phyloP scores from a whole-genome alignment of 2,888 invertebrate species.

The Lamellibrachia columna region DNA sequence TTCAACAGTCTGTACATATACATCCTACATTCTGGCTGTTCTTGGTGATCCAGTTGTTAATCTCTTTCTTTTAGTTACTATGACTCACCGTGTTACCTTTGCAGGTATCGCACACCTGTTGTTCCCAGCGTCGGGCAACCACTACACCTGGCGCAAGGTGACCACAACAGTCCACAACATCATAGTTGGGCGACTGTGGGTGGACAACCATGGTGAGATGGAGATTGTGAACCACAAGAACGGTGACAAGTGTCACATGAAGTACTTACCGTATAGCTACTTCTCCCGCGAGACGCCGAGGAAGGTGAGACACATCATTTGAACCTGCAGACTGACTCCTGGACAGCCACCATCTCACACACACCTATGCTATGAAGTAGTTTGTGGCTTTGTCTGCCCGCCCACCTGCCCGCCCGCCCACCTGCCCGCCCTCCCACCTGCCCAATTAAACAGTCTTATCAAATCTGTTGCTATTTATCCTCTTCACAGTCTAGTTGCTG shows the following conservation, averaged over 20 bases:
- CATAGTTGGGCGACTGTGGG: conserved; percentile 99
- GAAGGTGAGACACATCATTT: conserved; percentile 51
- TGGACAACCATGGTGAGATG: conserved; percentile 99
- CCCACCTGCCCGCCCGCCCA: no score
- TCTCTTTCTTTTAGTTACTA: no score
- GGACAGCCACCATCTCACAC: not conserved
- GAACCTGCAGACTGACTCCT: not conserved
- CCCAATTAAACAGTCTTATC: no score
- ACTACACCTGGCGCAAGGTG: conserved; percentile 97
- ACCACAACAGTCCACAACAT: conserved; percentile 99
- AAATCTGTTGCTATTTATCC: no score
- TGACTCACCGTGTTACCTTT: not conserved
- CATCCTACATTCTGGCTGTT: no score
- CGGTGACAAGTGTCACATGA: conserved; percentile 94
- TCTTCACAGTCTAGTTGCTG: no score
- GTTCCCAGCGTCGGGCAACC: conserved; percentile 73
- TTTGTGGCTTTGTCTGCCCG: no score
- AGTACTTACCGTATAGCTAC: conserved; percentile 98
- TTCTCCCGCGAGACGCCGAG: conserved; percentile 96
- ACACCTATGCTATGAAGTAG: no score
- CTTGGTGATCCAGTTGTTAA: no score
- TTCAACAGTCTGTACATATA: no score
- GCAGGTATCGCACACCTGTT: conserved; percentile 72
- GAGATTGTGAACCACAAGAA: conserved; percentile 90
- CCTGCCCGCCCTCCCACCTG: no score